These are phyloP conservation scores for Acanthopagrus latus DNA, from an alignment of 2,797 vertebrate genomes.

Conservation along the genomic window DNA sequence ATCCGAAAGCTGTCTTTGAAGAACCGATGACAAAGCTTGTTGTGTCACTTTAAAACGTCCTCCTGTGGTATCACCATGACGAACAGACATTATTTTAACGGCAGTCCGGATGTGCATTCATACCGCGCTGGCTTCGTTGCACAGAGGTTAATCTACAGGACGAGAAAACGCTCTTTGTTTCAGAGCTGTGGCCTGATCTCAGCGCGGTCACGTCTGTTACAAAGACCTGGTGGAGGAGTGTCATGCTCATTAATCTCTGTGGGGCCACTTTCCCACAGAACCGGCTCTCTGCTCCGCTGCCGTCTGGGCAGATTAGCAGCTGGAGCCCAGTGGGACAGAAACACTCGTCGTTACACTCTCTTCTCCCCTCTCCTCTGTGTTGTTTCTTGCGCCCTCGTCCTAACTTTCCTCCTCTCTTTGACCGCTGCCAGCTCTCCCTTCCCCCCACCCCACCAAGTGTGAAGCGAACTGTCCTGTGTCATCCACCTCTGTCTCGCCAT, in stretches of 20 bases:
- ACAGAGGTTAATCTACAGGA: constrained; percentile 11
- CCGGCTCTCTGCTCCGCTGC: constrained; percentile 52
- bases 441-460: constrained; percentile 32
- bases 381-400: constrained; percentile 28
- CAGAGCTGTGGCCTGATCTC: constrained; percentile 43
- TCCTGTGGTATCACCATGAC: background rate
- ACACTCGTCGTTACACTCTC: constrained; percentile 31
- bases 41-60: background rate
- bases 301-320: constrained; percentile 67
- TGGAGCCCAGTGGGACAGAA: constrained; percentile 58
- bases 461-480: constrained; percentile 64
- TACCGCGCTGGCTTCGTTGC: background rate
- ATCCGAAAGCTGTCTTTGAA: background rate
- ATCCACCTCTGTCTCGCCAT: constrained; percentile 68
- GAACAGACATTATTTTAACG: background rate
- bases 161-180: constrained; percentile 40
- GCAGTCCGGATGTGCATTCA: background rate
- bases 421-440: constrained; percentile 51
- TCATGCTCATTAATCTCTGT: constrained; percentile 70
- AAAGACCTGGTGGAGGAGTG: constrained; percentile 48
- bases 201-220: constrained; percentile 66
- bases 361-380: constrained; percentile 9
- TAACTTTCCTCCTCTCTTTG: constrained; percentile 26
- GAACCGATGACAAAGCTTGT: background rate
- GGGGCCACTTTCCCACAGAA: constrained; percentile 75